Percentiles rank a stretch among this genome's conserved stretches.
phyloP scores from a whole-genome alignment of 2,888 invertebrate genomes.

The Corbicula japonica region DNA sequence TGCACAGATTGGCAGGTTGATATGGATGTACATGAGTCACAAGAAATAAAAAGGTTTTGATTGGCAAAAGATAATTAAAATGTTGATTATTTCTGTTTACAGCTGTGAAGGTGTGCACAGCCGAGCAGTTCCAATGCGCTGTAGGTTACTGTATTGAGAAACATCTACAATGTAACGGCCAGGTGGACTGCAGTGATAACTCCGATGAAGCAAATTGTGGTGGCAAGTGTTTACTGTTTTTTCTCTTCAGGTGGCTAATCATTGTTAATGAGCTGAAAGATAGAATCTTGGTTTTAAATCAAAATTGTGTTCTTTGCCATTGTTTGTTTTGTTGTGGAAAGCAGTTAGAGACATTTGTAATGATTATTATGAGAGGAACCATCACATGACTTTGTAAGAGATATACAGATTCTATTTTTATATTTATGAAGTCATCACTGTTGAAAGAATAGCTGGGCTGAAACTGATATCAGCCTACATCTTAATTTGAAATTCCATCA shows the following conservation, averaged over 20 bases:
- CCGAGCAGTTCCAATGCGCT: constrained; percentile 62
- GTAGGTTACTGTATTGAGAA: constrained; percentile 76
- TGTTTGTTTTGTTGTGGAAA: neutral
- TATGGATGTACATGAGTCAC: too few relatives aligned
- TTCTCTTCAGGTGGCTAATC: too few relatives aligned
- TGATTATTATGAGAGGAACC: neutral
- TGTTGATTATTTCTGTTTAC: constrained; percentile 20
- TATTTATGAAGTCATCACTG: too few relatives aligned
- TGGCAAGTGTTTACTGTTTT: too few relatives aligned
- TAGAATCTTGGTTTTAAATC: too few relatives aligned
- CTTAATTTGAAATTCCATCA: too few relatives aligned
- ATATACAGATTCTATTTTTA: too few relatives aligned
- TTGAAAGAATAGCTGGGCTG: too few relatives aligned
- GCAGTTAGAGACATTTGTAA: neutral
- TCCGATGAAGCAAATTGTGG: constrained; percentile 95
- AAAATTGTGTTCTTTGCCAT: neutral
- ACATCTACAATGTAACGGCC: constrained; percentile 91
- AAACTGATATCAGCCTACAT: too few relatives aligned
- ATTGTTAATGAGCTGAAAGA: constrained; percentile 31
- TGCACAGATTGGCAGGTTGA: too few relatives aligned
- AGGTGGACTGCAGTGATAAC: constrained; percentile 96
- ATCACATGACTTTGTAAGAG: neutral
- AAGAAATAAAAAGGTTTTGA: too few relatives aligned
- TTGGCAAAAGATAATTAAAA: too few relatives aligned
- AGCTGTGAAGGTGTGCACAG: constrained; percentile 53